Evolutionary conservation across 2,797 vertebrate species (phyloP).

Genomic region (Poeciliopsis turneri): DNA sequence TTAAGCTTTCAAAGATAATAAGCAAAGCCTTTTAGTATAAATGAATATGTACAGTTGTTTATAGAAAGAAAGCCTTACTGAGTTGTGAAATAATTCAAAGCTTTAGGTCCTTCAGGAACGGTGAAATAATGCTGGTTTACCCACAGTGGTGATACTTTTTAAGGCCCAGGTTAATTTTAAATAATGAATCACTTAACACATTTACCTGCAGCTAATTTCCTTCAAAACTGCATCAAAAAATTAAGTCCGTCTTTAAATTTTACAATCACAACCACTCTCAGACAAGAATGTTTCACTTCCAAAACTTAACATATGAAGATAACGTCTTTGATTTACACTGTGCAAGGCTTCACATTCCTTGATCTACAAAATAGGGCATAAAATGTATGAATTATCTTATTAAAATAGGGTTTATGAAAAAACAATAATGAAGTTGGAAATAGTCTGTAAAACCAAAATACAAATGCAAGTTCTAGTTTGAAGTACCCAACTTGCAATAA

Average conservation of each 20-base stretch:
- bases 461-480: constrained; percentile 6
- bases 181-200: constrained; percentile 40
- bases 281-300: constrained; percentile 34
- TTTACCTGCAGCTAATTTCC: constrained; percentile 18
- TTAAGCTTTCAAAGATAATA: constrained; percentile 27
- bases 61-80: constrained; percentile 8
- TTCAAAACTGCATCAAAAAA: constrained; percentile 23
- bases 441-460: constrained; percentile 20
- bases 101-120: constrained; percentile 42
- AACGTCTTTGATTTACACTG: constrained; percentile 25
- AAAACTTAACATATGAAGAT: constrained; percentile 22
- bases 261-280: constrained; percentile 30
- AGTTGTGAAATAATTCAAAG: constrained; percentile 45
- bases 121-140: constrained; percentile 60
- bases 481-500: constrained; percentile 36
- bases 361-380: constrained; percentile 55
- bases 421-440: constrained; percentile 16
- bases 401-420: constrained; percentile 53
- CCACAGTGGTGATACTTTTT: constrained; percentile 50
- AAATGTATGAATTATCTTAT: constrained; percentile 59
- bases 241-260: constrained; percentile 46
- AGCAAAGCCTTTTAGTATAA: constrained; percentile 42
- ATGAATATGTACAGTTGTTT: constrained; percentile 43
- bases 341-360: constrained; percentile 45
- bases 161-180: constrained; percentile 33